Evolutionary conservation across 2,113 vertebrate genomes (phyloP), one percentile per base, ranked within the genome.

Genomic region (Physeter macrocephalus): DNA sequence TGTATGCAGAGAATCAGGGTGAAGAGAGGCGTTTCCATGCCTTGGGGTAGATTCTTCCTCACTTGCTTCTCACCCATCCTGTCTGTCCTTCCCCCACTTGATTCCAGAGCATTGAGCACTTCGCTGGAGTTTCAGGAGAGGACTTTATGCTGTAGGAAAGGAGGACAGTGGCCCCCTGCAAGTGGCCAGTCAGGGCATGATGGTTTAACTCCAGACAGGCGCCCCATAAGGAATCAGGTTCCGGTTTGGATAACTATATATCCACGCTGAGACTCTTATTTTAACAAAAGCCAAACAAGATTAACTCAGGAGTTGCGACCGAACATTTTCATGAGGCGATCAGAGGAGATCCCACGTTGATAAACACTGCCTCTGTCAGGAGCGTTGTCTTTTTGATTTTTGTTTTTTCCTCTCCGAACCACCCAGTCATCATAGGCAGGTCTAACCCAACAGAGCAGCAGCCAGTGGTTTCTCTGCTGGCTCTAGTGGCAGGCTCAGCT

Each of bases 301-400:
- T 71, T 61, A 96, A 80, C 88, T 97, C 83, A 46, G 95, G 64
- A 57, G 67, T 74, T 61, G n/a, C 9, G 62, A 84, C 67, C 49
- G 74, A 52, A 61, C 59, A n/a, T 54, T 43, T 59, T 54, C 43
- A 29, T 3, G 72, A 43, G 21, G 21, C 34, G 31, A 91, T 72
- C 85, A 72, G 41, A 86, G 54, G 62, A 49, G 46, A 77, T 1
- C 67, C 80, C 8, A 41, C 9, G 2, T 49, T 10, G 57, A 31
- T 41, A 25, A 61, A 81, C 21, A 4, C 78, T 69, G 13, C 41
- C 78, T 80, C 6, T 29, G 25, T 12, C 36, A 64, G 31, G 52
- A 52, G 52, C 1, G 52, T 52, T 52, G 52, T 52, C 52, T 52
- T 52, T 18, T 14, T 77, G 62, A 10, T 14, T 64, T 67, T 29